A percentile compares a stretch with the other conserved stretches of the same genome.
Evolutionary conservation across 2,797 vertebrate genomes (phyloP).

Genomic region (Labroides dimidiatus): DNA sequence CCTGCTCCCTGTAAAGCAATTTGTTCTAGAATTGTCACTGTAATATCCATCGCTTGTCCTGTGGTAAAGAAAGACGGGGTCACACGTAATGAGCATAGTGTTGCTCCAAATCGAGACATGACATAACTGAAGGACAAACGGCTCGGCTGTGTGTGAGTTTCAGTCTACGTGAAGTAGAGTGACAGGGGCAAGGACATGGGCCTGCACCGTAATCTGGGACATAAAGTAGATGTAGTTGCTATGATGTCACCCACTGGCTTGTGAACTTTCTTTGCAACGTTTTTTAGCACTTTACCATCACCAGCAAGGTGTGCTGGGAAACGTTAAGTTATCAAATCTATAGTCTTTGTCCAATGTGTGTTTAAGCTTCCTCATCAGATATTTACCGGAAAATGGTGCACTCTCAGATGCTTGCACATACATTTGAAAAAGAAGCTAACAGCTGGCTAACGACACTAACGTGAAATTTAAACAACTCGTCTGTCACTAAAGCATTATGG

Average conservation of each 20-base stretch:
- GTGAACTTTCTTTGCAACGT: neutral
- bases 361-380: too few relatives aligned
- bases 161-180: neutral
- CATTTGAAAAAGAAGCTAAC: too few relatives aligned
- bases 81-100: slow-evolving; percentile 74
- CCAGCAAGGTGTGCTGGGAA: neutral
- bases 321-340: too few relatives aligned
- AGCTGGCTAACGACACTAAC: too few relatives aligned
- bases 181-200: neutral
- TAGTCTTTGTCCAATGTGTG: too few relatives aligned
- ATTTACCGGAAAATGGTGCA: too few relatives aligned
- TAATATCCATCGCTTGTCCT: slow-evolving; percentile 76
- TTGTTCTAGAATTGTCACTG: slow-evolving; percentile 81
- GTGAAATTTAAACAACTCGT: too few relatives aligned
- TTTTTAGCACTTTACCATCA: neutral
- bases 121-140: slow-evolving; percentile 71
- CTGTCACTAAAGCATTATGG: too few relatives aligned
- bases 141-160: slow-evolving; percentile 37
- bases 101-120: slow-evolving; percentile 61
- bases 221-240: neutral
- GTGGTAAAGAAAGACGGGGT: slow-evolving; percentile 75
- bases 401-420: too few relatives aligned
- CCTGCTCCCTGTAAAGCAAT: slow-evolving; percentile 79
- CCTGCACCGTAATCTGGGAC: neutral
- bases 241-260: neutral